Percentiles rank a stretch among this genome's conserved stretches.
These are phyloP conservation scores for Himalopsyche kuldschensis DNA, from an alignment of 2,888 invertebrate genomes.

Conservation along the genomic window DNA sequence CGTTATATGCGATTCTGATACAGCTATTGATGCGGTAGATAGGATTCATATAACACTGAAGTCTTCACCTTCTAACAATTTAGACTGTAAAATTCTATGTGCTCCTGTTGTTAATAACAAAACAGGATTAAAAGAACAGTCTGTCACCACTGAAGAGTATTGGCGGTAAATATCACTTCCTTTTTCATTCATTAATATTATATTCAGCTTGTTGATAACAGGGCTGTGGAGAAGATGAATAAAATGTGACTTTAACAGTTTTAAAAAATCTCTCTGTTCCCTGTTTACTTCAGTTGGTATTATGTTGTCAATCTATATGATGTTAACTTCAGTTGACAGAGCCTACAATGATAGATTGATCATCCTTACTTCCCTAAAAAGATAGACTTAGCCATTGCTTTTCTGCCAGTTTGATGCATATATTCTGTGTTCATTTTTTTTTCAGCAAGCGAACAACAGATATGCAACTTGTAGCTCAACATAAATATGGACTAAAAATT, in stretches of 20 bases:
- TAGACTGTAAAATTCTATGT: constrained; percentile 51
- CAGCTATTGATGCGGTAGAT: constrained; percentile 43
- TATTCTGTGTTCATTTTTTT: constrained; percentile 40
- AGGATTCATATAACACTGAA: constrained; percentile 48
- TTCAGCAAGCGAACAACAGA: constrained; percentile 62
- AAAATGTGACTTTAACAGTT: background rate
- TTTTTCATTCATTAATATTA: too few species aligned
- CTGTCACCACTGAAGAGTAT: constrained; percentile 56
- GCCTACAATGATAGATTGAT: too few species aligned
- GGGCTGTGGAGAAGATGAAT: too few species aligned
- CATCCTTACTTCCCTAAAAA: too few species aligned
- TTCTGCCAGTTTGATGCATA: too few species aligned
- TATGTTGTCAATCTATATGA: too few species aligned
- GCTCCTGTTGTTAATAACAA: constrained; percentile 64
- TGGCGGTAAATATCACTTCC: constrained; percentile 51
- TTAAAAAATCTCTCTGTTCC: too few species aligned
- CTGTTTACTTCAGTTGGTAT: too few species aligned
- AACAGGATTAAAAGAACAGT: constrained; percentile 57
- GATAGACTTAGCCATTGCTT: too few species aligned
- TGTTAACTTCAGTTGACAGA: too few species aligned
- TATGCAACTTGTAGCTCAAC: constrained; percentile 68
- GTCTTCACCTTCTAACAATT: constrained; percentile 46
- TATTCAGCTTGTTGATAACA: too few species aligned
- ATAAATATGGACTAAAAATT: constrained; percentile 66
- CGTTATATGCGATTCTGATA: constrained; percentile 46